Evolutionary conservation across 1,140 invertebrate species (phyloP).

Genomic region (Trialeurodes vaporariorum): DNA sequence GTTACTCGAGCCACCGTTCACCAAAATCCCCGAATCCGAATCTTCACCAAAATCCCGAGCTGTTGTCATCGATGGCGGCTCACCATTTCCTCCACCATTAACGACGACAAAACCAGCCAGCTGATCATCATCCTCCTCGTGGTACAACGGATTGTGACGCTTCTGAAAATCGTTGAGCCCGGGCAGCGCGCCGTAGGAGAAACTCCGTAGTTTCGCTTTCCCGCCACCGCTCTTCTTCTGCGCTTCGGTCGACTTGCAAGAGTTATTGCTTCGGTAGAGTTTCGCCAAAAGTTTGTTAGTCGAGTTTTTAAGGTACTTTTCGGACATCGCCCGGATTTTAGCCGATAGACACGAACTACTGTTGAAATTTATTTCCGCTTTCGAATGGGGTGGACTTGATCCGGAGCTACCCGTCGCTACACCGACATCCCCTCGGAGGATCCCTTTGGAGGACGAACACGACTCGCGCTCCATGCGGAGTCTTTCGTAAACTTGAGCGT

Average conservation of each 20-base stretch:
- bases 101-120: not conserved
- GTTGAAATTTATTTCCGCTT: too few species aligned
- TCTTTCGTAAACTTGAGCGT: not conserved
- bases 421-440: too few species aligned
- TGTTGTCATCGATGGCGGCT: slow-evolving; percentile 5
- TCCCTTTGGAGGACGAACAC: not conserved
- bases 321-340: slow-evolving; percentile 56
- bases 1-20: slow-evolving; percentile 55
- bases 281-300: slow-evolving; percentile 54
- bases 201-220: slow-evolving; percentile 52
- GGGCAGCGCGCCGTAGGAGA: slow-evolving; percentile 60
- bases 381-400: too few species aligned
- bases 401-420: too few species aligned
- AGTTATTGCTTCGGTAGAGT: slow-evolving; percentile 40
- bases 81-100: slow-evolving; percentile 9
- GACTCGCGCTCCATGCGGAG: not conserved
- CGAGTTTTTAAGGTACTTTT: slow-evolving; percentile 49
- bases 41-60: slow-evolving; percentile 38
- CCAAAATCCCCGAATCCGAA: slow-evolving; percentile 60
- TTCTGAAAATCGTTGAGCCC: slow-evolving; percentile 57
- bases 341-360: slow-evolving; percentile 43
- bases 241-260: slow-evolving; percentile 34
- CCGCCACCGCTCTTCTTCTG: slow-evolving; percentile 36
- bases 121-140: slow-evolving; percentile 35
- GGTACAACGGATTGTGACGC: slow-evolving; percentile 44